Evolutionary conservation across 2,888 invertebrate species (phyloP), one percentile per base, ranked within the genome.

Genomic region (Andrena bucephala): DNA sequence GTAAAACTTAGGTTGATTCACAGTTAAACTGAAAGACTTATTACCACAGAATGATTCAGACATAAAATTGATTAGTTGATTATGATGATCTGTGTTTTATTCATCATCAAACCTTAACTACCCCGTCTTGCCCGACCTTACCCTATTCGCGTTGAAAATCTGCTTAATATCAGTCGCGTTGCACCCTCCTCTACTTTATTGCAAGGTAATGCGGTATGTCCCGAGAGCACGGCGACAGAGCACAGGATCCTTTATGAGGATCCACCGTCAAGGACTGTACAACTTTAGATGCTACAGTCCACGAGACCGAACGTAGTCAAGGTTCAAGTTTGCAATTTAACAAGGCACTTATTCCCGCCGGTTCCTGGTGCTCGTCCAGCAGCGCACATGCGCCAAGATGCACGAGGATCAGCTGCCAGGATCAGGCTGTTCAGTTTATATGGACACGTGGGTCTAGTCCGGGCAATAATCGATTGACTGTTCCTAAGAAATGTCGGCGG

Each of bases 401-500:
- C 36, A 77, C 42, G 83, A 52, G 83, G 62, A 78, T 68, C 85
- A 76, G 84, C 73, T 73, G 82, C 57, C 52, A 59, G 27, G 10
- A 20, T 48, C 59, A 20, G 69, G 33, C 59, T 42, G 76, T 87
- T 83, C 80, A 71, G 80, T 71, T 68, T 50, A 31, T n/a, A 62
- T 36, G 70, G 82, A 74, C 77, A 81, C 67, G 77, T 68, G 83
- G 84, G 81, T 79, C 69, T 68, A 54, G 42, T 42, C 36, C 42
- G 60, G 81, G 57, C 77, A 78, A 74, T 88, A 86, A 89, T 89
- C 79, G 89, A 89, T 87, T 89, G 84, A 79, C 69, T 77, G 77
- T 81, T 76, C 67, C 71, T 75, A 88, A 88, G 86, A 83, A 89
- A 85, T 72, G 76, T 63, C 74, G 69, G 62, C 57, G 79, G 54